phyloP scores from a whole-genome alignment of 2,888 invertebrate species.

The Lottia scabra region DNA sequence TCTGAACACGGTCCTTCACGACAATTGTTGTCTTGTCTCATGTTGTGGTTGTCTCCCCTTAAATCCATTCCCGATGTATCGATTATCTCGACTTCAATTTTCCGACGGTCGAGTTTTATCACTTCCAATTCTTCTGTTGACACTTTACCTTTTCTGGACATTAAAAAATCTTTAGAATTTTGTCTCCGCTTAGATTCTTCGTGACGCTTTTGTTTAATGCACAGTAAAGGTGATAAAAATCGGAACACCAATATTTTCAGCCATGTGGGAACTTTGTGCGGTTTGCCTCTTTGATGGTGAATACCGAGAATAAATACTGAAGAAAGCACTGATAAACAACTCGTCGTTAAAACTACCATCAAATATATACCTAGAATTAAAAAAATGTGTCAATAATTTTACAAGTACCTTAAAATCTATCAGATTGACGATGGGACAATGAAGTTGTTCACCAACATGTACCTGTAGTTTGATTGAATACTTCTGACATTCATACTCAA shows the following conservation, averaged over 20 bases:
- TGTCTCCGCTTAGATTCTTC: not conserved
- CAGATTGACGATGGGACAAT: no score
- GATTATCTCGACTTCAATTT: conserved; percentile 12
- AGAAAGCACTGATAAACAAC: conserved; percentile 62
- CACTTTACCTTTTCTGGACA: conserved; percentile 11
- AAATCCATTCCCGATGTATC: conserved; percentile 1
- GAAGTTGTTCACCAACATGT: no score
- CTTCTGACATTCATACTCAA: no score
- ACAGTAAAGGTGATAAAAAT: conserved; percentile 38
- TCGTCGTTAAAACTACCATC: conserved; percentile 62
- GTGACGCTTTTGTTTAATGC: conserved; percentile 18
- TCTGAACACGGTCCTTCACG: not conserved
- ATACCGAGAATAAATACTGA: conserved; percentile 62
- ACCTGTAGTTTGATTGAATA: no score
- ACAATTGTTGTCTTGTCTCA: not conserved
- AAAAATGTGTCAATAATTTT: not conserved
- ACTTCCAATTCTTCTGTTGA: conserved; percentile 21
- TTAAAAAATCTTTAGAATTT: conserved; percentile 8
- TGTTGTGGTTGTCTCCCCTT: conserved; percentile 11
- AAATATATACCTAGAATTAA: conserved; percentile 60
- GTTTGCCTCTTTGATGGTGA: conserved; percentile 58
- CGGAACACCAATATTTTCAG: conserved; percentile 47
- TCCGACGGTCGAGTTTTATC: conserved; percentile 17
- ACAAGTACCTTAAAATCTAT: no score
- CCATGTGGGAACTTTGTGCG: conserved; percentile 49